Evolutionary conservation across 1,140 invertebrate genomes (phyloP).

Genomic region (Microplitis mediator): DNA sequence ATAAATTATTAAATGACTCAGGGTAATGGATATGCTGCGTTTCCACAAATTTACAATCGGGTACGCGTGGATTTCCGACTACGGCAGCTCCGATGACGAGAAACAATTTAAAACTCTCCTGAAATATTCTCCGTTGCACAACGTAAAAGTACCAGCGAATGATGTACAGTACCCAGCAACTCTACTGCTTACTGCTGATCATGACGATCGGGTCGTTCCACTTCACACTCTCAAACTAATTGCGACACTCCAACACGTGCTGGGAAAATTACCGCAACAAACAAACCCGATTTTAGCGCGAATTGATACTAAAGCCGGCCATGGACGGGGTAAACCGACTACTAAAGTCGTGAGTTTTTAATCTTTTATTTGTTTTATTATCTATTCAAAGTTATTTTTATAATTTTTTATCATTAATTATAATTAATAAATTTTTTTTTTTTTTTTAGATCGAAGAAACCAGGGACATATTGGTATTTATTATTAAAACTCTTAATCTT

Average conservation of each 20-base stretch:
- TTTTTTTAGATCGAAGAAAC: conserved; percentile 84
- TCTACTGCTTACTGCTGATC: conserved; percentile 92
- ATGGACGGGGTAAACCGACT: conserved; percentile 96
- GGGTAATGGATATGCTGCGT: conserved; percentile 95
- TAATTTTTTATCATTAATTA: conserved; percentile 12
- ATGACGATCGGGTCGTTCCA: conserved; percentile 97
- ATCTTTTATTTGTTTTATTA: conserved; percentile 16
- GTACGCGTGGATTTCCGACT: conserved; percentile 95
- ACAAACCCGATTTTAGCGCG: conserved; percentile 87
- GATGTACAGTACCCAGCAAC: conserved; percentile 85
- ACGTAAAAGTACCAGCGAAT: conserved; percentile 66
- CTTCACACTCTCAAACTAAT: conserved; percentile 95
- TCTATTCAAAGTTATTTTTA: conserved; percentile 32
- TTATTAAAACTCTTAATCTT: conserved; percentile 77
- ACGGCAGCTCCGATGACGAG: conserved; percentile 87
- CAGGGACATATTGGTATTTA: conserved; percentile 86
- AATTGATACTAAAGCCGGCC: conserved; percentile 94
- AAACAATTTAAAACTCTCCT: conserved; percentile 88
- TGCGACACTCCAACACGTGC: conserved; percentile 83
- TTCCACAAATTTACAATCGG: conserved; percentile 99
- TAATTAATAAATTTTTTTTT: conserved; percentile 25
- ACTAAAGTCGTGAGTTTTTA: conserved; percentile 76
- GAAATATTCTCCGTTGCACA: conserved; percentile 96
- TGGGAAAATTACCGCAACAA: conserved; percentile 71
- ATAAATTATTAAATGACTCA: conserved; percentile 51